Evolutionary conservation across 1,140 invertebrate genomes (phyloP).

Genomic region (Drosophila pseudoananassae): DNA sequence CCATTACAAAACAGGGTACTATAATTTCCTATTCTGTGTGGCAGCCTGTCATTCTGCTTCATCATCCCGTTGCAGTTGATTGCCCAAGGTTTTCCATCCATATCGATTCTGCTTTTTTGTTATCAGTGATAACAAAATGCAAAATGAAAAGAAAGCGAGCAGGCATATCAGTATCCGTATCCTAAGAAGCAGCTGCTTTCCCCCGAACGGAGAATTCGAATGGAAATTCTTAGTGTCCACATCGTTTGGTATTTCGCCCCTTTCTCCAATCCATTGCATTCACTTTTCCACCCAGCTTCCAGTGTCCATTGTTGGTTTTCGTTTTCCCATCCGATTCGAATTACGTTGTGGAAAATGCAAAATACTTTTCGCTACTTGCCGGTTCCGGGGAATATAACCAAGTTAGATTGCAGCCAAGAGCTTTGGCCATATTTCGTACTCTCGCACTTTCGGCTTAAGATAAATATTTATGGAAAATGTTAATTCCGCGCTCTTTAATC

Average conservation of each 20-base stretch:
- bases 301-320: conserved; percentile 53
- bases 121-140: conserved; percentile 60
- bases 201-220: conserved; percentile 13
- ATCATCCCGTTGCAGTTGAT: conserved; percentile 20
- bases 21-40: not conserved
- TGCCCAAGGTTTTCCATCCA: not conserved
- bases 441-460: conserved; percentile 46
- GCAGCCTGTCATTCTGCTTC: not conserved
- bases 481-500: conserved; percentile 73
- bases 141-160: conserved; percentile 28
- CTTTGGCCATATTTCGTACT: conserved; percentile 57
- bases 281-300: not conserved
- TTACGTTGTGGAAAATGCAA: conserved; percentile 70
- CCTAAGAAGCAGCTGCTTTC: conserved; percentile 49
- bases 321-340: conserved; percentile 57
- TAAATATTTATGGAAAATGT: conserved; percentile 80
- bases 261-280: conserved; percentile 6
- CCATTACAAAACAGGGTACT: not conserved
- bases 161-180: conserved; percentile 30
- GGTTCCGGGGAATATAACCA: conserved; percentile 25
- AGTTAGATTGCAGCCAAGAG: conserved; percentile 60
- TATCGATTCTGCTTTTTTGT: conserved; percentile 42
- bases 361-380: conserved; percentile 42
- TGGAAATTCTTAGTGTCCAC: conserved; percentile 29
- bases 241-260: too few species aligned